Base-by-base conservation (phyloP, 2,888 invertebrate genomes). In the Tenthredo livida region DNA sequence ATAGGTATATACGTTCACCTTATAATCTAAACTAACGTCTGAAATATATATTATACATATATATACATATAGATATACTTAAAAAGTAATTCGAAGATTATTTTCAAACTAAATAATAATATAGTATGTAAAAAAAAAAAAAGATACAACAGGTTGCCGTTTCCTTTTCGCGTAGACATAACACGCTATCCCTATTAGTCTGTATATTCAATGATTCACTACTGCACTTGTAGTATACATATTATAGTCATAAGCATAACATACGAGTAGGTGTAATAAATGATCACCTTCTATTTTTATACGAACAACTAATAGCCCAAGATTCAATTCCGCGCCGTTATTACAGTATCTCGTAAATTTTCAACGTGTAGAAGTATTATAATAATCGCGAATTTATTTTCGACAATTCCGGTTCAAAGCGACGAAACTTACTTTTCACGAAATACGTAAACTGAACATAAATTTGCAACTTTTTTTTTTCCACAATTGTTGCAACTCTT, bases 271-370 rank as follows among this genome's bases (percentile, higher is more conserved):
- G 47, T 47, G 15, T 47, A 47, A 73, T 73, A 12, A 43, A 25
- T 54, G 77, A 77, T 54, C 77, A 77, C 29, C 17, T 47, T 77
- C 77, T 77, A 77, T 77, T 77, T 77, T 77, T 77, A 77, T 33
- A 17, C 47, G 25, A 50, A 10, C 54, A 40, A 73, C 40, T 43
- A 21, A 43, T 67, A 43, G 43, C 10, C 37, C 43, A 12, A 10
- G 2, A n/a, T 72, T 43, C 21, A 72, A 21, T 72, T 72, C 12
- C 25, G 5, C 25, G 6, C 7, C n/a, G 47, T 47, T 47, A 47
- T 15, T 47, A 47, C 3, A 47, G 47, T 47, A 12, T 47, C 47
- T 47, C 12, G 4, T 15, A 15, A 47, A 15, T 47, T 43, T 43
- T 43, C 12, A 3, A 1, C 10, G 43, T 12, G 2, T 12, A 43